Percentiles rank a stretch among this genome's conserved stretches.
These are phyloP conservation scores for Peromyscus melanophrys DNA, from an alignment of 2,797 vertebrate genomes.

Conservation along the genomic window DNA sequence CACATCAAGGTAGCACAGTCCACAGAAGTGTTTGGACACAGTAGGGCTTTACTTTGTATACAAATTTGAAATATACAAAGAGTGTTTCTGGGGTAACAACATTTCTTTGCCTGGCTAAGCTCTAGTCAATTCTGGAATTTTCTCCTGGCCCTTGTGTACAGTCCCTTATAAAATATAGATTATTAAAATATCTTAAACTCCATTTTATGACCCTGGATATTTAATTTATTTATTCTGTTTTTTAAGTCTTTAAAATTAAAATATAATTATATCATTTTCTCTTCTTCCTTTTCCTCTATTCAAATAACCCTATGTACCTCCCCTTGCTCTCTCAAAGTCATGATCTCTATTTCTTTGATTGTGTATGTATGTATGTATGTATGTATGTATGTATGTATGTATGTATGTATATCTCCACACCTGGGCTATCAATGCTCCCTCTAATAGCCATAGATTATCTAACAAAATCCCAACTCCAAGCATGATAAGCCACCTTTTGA, in stretches of 20 bases:
- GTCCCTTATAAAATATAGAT: background rate
- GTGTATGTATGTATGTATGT: background rate
- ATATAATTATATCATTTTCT: background rate
- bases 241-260: background rate
- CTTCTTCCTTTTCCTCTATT: background rate
- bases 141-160: background rate
- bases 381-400: background rate
- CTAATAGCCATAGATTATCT: background rate
- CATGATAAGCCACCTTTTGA: background rate
- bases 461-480: background rate
- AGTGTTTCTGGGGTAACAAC: background rate
- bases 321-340: background rate
- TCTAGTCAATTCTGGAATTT: background rate
- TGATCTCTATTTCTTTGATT: background rate
- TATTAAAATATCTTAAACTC: background rate
- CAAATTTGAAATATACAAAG: background rate
- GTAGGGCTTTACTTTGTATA: background rate
- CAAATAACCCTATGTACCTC: background rate
- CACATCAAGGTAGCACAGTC: background rate
- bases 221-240: background rate
- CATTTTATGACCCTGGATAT: background rate
- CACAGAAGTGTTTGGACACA: too few species aligned
- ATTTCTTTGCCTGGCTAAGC: background rate
- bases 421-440: background rate
- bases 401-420: background rate